phyloP scores from a whole-genome alignment of 2,888 invertebrate species.

The Dryadula phaetusa region DNA sequence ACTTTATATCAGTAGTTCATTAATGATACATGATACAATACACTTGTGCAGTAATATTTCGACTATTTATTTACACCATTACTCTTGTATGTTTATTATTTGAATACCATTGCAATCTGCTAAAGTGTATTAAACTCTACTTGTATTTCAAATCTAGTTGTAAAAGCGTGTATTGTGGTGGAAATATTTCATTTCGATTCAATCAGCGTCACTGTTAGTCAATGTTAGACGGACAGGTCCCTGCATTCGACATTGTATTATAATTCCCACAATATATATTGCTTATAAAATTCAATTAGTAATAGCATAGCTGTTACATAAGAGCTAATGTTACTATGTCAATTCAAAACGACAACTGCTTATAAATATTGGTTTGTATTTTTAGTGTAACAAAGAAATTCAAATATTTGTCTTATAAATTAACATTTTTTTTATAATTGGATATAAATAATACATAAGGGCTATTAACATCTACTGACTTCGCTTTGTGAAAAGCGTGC shows the following conservation, averaged over 20 bases:
- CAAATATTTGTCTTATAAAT: neutral
- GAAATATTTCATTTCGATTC: constrained; percentile 52
- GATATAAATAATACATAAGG: neutral
- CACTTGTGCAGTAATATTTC: no score
- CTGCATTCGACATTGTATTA: neutral
- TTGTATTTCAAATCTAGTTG: constrained; percentile 37
- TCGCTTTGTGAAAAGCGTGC: constrained; percentile 7
- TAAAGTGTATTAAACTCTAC: constrained; percentile 23
- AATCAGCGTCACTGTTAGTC: constrained; percentile 45
- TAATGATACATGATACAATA: neutral
- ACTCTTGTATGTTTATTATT: neutral
- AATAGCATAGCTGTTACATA: neutral
- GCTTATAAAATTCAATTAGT: neutral
- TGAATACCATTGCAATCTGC: constrained; percentile 27
- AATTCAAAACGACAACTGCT: neutral
- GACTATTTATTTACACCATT: neutral
- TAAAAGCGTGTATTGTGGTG: constrained; percentile 55
- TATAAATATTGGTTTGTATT: neutral
- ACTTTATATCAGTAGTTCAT: neutral
- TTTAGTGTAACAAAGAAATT: neutral
- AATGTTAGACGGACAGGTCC: constrained; percentile 18
- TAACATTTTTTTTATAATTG: neutral
- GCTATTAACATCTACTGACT: neutral
- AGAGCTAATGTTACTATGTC: neutral
- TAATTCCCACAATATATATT: constrained; percentile 4